Evolutionary conservation across 2,797 vertebrate species (phyloP).

Genomic region (Chaetodon trifasciatus): DNA sequence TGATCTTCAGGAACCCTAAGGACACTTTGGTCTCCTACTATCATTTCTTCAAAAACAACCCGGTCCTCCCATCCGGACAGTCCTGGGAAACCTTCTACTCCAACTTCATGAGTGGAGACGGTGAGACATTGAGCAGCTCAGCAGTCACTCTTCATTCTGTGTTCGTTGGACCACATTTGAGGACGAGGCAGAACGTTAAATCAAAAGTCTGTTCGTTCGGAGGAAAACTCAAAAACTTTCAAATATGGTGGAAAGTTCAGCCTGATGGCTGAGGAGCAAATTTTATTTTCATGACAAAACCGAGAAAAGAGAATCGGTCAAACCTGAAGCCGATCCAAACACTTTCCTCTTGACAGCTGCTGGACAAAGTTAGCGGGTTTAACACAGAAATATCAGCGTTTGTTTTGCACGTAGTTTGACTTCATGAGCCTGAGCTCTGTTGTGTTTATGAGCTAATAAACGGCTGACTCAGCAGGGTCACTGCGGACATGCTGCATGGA

Average conservation of each 20-base stretch:
- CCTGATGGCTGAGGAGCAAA: neutral
- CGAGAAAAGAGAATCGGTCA: too few species aligned
- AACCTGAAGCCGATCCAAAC: too few species aligned
- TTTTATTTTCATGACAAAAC: neutral
- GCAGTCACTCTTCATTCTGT: too few species aligned
- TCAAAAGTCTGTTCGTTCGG: neutral
- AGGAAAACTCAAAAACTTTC: neutral
- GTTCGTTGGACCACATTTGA: neutral
- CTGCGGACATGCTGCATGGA: neutral
- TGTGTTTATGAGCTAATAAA: constrained; percentile 17
- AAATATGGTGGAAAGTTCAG: neutral
- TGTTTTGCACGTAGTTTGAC: neutral
- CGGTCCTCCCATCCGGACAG: constrained; percentile 76
- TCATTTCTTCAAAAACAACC: constrained; percentile 88
- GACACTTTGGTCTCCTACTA: constrained; percentile 89
- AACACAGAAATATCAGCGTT: neutral
- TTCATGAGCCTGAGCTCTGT: neutral
- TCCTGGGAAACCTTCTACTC: constrained; percentile 88
- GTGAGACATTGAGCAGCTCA: constrained; percentile 58
- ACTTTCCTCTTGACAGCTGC: too few species aligned
- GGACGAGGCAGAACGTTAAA: neutral
- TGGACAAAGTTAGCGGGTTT: too few species aligned
- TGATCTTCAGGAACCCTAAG: constrained; percentile 90
- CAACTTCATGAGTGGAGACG: constrained; percentile 87
- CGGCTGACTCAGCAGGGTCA: constrained; percentile 1